phyloP scores from a whole-genome alignment of 1,140 invertebrate genomes.

The Plutomurus gul region DNA sequence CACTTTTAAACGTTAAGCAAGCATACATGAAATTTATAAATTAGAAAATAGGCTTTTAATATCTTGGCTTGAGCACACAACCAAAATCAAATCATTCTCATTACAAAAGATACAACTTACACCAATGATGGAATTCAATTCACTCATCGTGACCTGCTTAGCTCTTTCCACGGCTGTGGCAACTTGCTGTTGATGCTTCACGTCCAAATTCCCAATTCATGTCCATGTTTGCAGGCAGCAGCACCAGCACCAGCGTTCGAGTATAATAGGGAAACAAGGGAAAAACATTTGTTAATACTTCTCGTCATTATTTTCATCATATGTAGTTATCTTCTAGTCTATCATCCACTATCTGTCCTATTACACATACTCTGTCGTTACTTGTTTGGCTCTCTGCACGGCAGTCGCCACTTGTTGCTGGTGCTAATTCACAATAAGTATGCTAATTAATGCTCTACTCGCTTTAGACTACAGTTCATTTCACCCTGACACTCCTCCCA shows the following conservation, averaged over 20 bases:
- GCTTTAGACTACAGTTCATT: no score
- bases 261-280: slow-evolving; percentile 16
- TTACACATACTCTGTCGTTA: no score
- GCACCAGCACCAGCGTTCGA: no score
- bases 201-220: slow-evolving; percentile 21
- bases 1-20: no score
- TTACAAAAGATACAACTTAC: slow-evolving; percentile 67
- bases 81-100: slow-evolving; percentile 11
- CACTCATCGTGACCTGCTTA: slow-evolving; percentile 98
- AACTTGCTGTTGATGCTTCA: slow-evolving; percentile 59
- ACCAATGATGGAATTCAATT: slow-evolving; percentile 92
- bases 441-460: slow-evolving; percentile 8
- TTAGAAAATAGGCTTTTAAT: no score
- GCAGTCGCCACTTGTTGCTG: slow-evolving; percentile 60
- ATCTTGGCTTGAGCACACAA: not conserved
- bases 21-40: no score
- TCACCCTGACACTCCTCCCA: no score
- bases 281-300: slow-evolving; percentile 31
- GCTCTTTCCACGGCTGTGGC: slow-evolving; percentile 96
- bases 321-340: slow-evolving; percentile 58
- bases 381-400: slow-evolving; percentile 59
- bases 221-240: slow-evolving; percentile 14
- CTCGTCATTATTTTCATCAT: slow-evolving; percentile 28
- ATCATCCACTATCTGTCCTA: no score
- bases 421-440: slow-evolving; percentile 54